These are phyloP conservation scores for Oreochromis niloticus DNA, from an alignment of 2,113 vertebrate species.

Conservation along the genomic window DNA sequence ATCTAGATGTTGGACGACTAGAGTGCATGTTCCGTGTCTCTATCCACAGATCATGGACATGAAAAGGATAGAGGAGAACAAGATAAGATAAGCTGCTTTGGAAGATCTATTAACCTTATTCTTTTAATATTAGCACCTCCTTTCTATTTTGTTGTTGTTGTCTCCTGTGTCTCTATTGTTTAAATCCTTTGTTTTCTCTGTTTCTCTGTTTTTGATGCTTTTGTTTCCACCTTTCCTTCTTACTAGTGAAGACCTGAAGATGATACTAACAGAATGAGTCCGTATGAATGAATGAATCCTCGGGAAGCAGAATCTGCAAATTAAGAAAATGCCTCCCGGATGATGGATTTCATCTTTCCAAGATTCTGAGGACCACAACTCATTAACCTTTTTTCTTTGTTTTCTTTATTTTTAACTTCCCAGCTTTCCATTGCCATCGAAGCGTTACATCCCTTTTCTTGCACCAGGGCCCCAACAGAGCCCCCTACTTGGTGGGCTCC, in stretches of 20 bases:
- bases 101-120: background rate
- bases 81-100: background rate
- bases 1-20: background rate
- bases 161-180: background rate
- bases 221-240: constrained; percentile 1
- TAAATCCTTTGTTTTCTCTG: background rate
- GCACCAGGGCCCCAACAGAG: constrained; percentile 74
- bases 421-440: constrained; percentile 92
- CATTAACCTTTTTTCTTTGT: constrained; percentile 67
- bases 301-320: background rate
- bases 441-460: constrained; percentile 83
- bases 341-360: background rate
- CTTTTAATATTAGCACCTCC: background rate
- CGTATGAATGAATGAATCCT: background rate
- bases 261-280: background rate
- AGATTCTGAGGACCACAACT: background rate
- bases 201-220: background rate
- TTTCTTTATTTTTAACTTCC: constrained; percentile 59
- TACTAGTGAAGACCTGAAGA: constrained; percentile 3
- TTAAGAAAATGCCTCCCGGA: background rate
- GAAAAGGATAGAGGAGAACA: background rate
- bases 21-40: background rate
- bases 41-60: background rate
- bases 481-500: constrained; percentile 25
- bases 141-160: background rate